phyloP scores from a whole-genome alignment of 2,113 vertebrate genomes.

The Eurystomus gularis region DNA sequence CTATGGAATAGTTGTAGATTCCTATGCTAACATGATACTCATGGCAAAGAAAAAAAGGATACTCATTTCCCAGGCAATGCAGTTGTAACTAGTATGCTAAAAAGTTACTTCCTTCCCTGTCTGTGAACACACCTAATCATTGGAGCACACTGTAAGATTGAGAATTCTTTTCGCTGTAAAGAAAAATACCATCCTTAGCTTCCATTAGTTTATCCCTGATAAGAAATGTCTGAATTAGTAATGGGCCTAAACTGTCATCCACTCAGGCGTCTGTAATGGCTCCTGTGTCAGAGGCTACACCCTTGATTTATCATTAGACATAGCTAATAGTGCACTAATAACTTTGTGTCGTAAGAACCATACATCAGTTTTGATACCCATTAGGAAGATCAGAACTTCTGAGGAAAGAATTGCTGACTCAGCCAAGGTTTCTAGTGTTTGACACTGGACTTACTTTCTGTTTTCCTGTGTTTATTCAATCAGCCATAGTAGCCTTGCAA shows the following conservation, averaged over 20 bases:
- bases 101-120: neutral
- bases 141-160: neutral
- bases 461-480: neutral
- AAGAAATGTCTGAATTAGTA: neutral
- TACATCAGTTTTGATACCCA: neutral
- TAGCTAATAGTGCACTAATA: neutral
- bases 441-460: neutral
- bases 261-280: neutral
- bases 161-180: neutral
- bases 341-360: neutral
- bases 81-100: neutral
- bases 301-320: neutral
- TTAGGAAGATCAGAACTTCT: neutral
- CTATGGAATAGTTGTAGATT: neutral
- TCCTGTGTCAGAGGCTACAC: neutral
- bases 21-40: neutral
- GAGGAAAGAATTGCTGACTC: neutral
- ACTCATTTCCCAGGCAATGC: neutral
- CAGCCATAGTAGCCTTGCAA: neutral
- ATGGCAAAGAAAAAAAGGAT: neutral
- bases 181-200: neutral
- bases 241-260: neutral
- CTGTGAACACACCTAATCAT: neutral
- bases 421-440: neutral
- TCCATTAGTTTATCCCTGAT: neutral